phyloP scores from a whole-genome alignment of 35 echinoderm and acorn worm genomes.

The Apostichopus japonicus region DNA sequence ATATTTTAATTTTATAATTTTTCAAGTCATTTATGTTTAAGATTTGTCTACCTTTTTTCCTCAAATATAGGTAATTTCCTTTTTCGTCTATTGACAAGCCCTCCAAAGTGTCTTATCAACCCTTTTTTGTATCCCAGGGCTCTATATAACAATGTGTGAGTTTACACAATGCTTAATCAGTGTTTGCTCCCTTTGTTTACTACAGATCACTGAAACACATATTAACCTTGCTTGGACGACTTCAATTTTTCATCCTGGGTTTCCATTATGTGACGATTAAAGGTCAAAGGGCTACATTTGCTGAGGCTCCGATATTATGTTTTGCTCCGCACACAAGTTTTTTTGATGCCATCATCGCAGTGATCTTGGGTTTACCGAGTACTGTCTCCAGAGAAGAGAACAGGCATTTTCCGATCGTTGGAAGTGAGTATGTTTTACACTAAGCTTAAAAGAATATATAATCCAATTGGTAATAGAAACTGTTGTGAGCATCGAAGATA shows the following conservation, averaged over 20 bases:
- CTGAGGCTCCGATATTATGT: conserved; percentile 48
- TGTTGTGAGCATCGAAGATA: too few species aligned
- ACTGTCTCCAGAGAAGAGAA: conserved; percentile 58
- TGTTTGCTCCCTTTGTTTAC: not conserved
- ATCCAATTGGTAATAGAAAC: too few species aligned
- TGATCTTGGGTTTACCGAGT: conserved; percentile 21
- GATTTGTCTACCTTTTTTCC: too few species aligned
- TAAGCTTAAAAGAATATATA: too few species aligned
- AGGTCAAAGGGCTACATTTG: conserved; percentile 38
- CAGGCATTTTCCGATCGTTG: conserved; percentile 31
- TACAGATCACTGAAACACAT: conserved; percentile 6
- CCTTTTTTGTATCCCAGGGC: too few species aligned
- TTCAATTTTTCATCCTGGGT: conserved; percentile 53
- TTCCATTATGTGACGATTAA: conserved; percentile 60
- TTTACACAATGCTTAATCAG: not conserved
- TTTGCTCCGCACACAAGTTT: conserved; percentile 47
- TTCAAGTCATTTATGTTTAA: too few species aligned
- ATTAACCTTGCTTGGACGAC: conserved; percentile 22
- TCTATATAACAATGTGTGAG: not conserved
- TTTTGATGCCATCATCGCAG: conserved; percentile 50
- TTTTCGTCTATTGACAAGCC: too few species aligned
- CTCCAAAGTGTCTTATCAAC: too few species aligned
- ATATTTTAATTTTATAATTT: too few species aligned
- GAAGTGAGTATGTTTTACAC: conserved; percentile 49
- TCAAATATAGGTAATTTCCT: too few species aligned